Evolutionary conservation across 2,113 vertebrate species (phyloP), one percentile per base, ranked within the genome.

Genomic region (Neopipo cinnamomea): DNA sequence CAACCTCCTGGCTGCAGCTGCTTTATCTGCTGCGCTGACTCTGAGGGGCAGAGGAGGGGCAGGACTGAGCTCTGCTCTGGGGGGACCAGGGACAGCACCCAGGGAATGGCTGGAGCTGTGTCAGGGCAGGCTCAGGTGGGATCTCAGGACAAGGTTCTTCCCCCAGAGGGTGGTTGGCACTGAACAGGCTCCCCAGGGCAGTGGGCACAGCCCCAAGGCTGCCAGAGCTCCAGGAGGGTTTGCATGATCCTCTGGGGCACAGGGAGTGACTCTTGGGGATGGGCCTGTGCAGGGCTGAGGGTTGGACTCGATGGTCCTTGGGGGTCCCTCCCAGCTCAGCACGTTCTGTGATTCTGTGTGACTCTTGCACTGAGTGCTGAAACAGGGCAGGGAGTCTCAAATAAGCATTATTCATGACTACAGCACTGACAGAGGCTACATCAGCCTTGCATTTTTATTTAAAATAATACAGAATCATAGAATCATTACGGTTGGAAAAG

Each of bases 321-420:
- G 25, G 37, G 35, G 61, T 8, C 18, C 27, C 37, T 63, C 2
- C 37, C 37, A 63, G 7, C 27, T 27, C 61, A 62, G 59, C 37
- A 41, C 8, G 4, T 30, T 2, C 27, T 41, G 17, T 3, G 27
- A 30, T 41, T 41, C 37, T 63, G 37, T 20, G 37, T 41, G 37
- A 39, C 61, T 35, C 56, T 11, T 59, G n/a, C 11, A 25, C 0
- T 0, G 2, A 44, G 31, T 4, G 2, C 8, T 21, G 42, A 31
- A 65, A 41, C 4, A 30, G 31, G 37, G 23, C 58, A 85, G 56
- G 39, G 21, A 39, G 24, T 18, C 63, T 28, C 70, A 56, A 55
- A 73, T 3, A 39, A 50, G 9, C 44, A 14, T 18, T 31, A 27
- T 22, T 70, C n/a, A 70, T 37, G 25, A 31, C 24, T 2, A 1